phyloP scores from a whole-genome alignment of 2,797 vertebrate genomes.

The Margarornis squamiger region DNA sequence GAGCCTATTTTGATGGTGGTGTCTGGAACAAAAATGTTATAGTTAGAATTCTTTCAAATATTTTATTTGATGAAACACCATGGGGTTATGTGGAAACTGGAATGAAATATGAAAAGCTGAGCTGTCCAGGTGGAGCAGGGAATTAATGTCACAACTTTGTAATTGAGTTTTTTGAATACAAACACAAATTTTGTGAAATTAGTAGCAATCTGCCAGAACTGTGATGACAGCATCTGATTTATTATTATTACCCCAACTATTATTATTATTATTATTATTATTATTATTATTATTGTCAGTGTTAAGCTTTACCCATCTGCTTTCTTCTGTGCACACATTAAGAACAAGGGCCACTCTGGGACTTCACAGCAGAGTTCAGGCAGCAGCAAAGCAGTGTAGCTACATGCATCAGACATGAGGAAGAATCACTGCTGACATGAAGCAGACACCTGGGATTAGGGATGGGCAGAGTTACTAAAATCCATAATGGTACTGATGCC shows the following conservation, averaged over 20 bases:
- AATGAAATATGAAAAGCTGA: neutral
- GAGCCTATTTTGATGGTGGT: neutral
- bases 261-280: neutral
- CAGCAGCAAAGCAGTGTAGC: neutral
- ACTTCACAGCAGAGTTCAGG: neutral
- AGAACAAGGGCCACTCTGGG: neutral
- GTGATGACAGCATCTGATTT: neutral
- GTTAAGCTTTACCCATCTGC: neutral
- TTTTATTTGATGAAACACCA: neutral
- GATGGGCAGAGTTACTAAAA: neutral
- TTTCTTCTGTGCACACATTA: neutral
- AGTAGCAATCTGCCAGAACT: neutral
- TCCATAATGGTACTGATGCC: neutral
- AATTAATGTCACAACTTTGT: neutral
- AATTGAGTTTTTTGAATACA: neutral
- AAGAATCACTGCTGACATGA: neutral
- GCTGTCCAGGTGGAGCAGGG: neutral
- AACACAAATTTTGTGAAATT: neutral
- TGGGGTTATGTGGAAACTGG: neutral
- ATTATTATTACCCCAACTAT: neutral
- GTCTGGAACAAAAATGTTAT: neutral
- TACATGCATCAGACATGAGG: neutral
- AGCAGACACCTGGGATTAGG: neutral
- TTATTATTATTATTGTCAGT: neutral
- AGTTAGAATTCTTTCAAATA: neutral